Percentiles rank a stretch among this genome's conserved stretches.
phyloP scores from a whole-genome alignment of 1,140 invertebrate genomes.

The Pogonognathellus flavescens region DNA sequence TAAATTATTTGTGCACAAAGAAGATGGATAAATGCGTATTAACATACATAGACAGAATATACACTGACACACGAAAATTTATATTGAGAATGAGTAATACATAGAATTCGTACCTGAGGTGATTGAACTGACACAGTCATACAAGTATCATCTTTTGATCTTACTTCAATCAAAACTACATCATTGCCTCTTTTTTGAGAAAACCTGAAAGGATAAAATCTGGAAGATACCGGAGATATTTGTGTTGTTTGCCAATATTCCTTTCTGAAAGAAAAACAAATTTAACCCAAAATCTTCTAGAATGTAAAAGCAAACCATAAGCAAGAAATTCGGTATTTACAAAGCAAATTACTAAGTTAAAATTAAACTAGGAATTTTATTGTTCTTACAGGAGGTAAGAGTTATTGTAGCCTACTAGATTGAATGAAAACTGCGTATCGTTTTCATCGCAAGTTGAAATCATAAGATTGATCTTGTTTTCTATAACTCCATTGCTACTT shows the following conservation, averaged over 20 bases:
- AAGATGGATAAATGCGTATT: too few species aligned
- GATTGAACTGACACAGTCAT: slow-evolving; percentile 15
- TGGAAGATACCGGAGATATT: background rate
- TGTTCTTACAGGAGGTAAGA: background rate
- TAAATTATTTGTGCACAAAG: too few species aligned
- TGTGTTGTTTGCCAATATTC: too few species aligned
- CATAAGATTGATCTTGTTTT: background rate
- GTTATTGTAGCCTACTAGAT: background rate
- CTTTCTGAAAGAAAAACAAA: background rate
- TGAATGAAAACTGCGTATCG: background rate
- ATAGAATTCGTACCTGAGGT: background rate
- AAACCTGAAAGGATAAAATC: slow-evolving; percentile 2
- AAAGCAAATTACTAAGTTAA: too few species aligned
- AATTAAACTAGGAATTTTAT: background rate
- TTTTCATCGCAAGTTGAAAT: background rate
- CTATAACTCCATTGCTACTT: background rate
- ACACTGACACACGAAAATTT: too few species aligned
- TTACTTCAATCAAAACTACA: slow-evolving; percentile 17
- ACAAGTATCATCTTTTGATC: background rate
- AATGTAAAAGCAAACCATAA: too few species aligned
- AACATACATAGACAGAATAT: too few species aligned
- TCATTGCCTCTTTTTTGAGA: background rate
- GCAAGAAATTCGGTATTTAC: too few species aligned
- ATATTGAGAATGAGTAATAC: background rate
- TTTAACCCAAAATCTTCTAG: too few species aligned